A percentile compares a stretch with the other conserved stretches of the same genome.
Conservation (phyloP, 1,140 invertebrate species). For the Zophobas atratus region DNA sequence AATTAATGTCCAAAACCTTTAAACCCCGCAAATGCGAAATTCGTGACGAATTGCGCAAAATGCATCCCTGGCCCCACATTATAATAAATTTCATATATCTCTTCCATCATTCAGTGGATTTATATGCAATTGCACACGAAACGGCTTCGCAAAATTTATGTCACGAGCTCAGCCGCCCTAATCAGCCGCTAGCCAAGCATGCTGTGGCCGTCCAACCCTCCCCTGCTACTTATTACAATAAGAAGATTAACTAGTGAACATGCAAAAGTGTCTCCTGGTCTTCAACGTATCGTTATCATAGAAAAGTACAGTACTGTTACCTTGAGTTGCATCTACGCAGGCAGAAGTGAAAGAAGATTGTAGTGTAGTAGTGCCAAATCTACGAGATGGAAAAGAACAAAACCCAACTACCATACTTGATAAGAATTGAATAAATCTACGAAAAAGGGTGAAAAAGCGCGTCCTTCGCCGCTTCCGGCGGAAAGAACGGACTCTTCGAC, state of each 20-base stretch:
- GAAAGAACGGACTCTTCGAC: constrained; percentile 53
- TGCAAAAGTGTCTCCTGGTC: constrained; percentile 22
- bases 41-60: not conserved
- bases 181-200: constrained; percentile 18
- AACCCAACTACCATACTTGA: constrained; percentile 44
- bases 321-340: constrained; percentile 53
- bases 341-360: constrained; percentile 48
- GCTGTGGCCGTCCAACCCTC: constrained; percentile 2
- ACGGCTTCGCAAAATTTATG: constrained; percentile 23
- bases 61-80: not conserved
- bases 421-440: constrained; percentile 28
- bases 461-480: not conserved
- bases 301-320: constrained; percentile 47
- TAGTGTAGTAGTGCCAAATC: constrained; percentile 49
- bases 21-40: not conserved
- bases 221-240: constrained; percentile 8
- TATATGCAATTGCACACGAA: constrained; percentile 18
- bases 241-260: constrained; percentile 32
- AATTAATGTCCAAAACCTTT: not conserved
- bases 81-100: constrained; percentile 8
- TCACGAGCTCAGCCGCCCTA: constrained; percentile 8
- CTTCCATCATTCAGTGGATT: constrained; percentile 26
- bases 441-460: constrained; percentile 30
- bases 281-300: not conserved
- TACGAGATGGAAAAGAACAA: constrained; percentile 41